These are phyloP conservation scores for Butastur rufipennis DNA, from an alignment of 2,113 vertebrate species.

Conservation along the genomic window DNA sequence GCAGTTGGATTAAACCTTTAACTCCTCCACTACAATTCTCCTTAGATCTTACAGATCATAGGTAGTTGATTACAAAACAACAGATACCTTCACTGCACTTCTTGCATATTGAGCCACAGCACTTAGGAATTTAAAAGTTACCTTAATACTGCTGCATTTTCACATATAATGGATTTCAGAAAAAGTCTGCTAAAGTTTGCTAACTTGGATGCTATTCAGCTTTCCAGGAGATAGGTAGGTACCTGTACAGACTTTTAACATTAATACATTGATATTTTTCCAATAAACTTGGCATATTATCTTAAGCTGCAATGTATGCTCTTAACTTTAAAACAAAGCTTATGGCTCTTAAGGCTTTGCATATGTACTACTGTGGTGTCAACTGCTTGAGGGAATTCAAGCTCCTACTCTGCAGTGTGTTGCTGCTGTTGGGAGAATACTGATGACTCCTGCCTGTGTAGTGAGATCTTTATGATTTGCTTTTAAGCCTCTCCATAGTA, in stretches of 20 bases:
- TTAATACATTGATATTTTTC: background rate
- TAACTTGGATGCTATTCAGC: background rate
- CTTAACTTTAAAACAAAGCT: background rate
- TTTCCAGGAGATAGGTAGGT: background rate
- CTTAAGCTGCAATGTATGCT: background rate
- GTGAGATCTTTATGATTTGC: background rate
- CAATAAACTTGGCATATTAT: background rate
- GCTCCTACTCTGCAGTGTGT: background rate
- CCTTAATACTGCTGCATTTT: background rate
- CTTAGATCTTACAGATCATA: background rate
- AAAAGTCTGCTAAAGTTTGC: background rate
- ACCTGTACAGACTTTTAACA: background rate
- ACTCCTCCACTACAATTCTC: background rate
- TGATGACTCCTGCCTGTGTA: background rate
- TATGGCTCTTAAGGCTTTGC: background rate
- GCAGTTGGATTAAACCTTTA: background rate
- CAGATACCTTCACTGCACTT: background rate
- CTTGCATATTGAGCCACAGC: background rate
- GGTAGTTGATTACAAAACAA: conserved; percentile 15
- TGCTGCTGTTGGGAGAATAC: background rate
- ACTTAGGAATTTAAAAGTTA: background rate
- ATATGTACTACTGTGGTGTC: background rate
- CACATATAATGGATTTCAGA: background rate
- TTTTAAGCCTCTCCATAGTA: background rate
- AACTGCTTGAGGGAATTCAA: background rate